phyloP scores from a whole-genome alignment of 92 coral and sea anemone species.

The Epizoanthus ramosus region DNA sequence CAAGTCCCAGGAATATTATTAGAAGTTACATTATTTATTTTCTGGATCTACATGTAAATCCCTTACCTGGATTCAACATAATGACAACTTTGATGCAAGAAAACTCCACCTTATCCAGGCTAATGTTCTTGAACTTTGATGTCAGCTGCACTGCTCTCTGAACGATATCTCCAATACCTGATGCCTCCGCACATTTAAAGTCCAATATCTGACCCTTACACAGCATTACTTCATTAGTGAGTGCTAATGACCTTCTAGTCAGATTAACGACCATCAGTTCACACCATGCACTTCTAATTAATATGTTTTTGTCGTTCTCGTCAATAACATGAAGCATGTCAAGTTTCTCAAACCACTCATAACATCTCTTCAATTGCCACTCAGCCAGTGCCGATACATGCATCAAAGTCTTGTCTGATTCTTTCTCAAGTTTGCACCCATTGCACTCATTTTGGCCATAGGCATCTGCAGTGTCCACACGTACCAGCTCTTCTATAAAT shows the following conservation, averaged over 20 bases:
- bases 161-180: conserved; percentile 96
- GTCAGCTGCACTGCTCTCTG: conserved; percentile 94
- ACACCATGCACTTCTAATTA: conserved; percentile 83
- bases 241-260: conserved; percentile 71
- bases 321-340: conserved; percentile 62
- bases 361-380: conserved; percentile 72
- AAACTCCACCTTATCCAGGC: conserved; percentile 85
- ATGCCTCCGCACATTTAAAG: conserved; percentile 71
- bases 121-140: conserved; percentile 83
- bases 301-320: conserved; percentile 53
- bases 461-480: conserved; percentile 33
- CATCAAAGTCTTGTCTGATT: conserved; percentile 78
- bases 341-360: conserved; percentile 79
- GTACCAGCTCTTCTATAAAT: conserved; percentile 65
- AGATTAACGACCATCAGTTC: conserved; percentile 88
- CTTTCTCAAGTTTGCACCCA: conserved; percentile 67
- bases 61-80: conserved; percentile 92
- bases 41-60: neutral
- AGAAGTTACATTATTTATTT: neutral
- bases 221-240: conserved; percentile 66
- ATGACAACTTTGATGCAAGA: conserved; percentile 88
- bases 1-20: no score
- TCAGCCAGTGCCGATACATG: conserved; percentile 89
- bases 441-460: conserved; percentile 41
- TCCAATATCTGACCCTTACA: conserved; percentile 86